These are phyloP conservation scores for Aptenodytes forsteri DNA, from an alignment of 2,113 vertebrate species.

Conservation along the genomic window DNA sequence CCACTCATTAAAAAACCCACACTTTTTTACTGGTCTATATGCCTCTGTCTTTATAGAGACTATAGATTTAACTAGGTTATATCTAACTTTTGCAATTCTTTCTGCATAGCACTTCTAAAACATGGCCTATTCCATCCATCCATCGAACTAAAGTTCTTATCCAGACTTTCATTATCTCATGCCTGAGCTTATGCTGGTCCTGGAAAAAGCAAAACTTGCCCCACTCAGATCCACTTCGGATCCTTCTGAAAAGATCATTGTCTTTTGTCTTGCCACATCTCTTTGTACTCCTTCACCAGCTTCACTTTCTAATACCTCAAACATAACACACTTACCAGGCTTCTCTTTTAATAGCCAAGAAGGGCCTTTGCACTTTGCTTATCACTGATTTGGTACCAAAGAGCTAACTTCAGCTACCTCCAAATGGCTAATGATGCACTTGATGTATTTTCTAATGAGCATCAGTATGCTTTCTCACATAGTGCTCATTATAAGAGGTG, in stretches of 20 bases:
- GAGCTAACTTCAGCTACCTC: not conserved
- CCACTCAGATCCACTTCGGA: not conserved
- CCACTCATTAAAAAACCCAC: not conserved
- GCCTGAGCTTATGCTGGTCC: not conserved
- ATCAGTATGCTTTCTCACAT: not conserved
- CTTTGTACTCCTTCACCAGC: not conserved
- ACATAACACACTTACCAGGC: not conserved
- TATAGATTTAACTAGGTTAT: not conserved
- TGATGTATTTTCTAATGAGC: not conserved
- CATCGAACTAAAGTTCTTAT: not conserved
- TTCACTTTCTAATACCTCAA: not conserved
- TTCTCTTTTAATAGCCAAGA: not conserved
- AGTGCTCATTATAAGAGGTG: not conserved
- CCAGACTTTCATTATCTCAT: not conserved
- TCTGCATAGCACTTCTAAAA: not conserved
- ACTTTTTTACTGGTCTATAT: not conserved
- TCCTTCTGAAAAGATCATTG: not conserved
- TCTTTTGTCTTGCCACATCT: not conserved
- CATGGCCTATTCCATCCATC: not conserved
- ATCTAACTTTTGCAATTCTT: not conserved
- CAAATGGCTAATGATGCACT: constrained; percentile 5
- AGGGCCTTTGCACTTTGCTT: not conserved
- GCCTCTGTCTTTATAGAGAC: not conserved
- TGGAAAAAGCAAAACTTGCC: not conserved
- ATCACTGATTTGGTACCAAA: not conserved